Evolutionary conservation across 2,113 vertebrate genomes (phyloP).

Genomic region (Condylura cristata): DNA sequence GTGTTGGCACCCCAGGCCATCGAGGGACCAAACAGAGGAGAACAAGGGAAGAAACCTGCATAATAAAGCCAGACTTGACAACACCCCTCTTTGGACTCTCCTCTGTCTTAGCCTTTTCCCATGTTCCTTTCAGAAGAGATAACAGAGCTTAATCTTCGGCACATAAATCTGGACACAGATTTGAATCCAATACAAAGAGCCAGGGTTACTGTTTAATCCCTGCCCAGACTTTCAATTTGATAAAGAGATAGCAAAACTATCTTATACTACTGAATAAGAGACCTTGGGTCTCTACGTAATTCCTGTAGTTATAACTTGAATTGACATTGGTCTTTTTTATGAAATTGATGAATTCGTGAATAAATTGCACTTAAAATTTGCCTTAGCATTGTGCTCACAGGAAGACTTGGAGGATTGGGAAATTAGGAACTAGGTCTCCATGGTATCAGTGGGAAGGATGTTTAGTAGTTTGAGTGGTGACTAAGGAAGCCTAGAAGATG

Average conservation of each 20-base stretch:
- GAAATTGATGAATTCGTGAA: not conserved
- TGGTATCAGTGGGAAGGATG: not conserved
- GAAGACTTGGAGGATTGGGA: not conserved
- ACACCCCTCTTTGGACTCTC: not conserved
- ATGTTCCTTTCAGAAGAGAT: conserved; percentile 19
- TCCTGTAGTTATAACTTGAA: not conserved
- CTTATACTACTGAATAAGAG: not conserved
- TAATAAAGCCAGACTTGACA: not conserved
- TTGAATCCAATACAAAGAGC: conserved; percentile 6
- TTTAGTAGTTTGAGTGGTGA: not conserved
- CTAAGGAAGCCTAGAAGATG: not conserved
- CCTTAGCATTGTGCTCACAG: not conserved
- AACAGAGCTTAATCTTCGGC: conserved; percentile 41
- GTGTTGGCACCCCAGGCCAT: conserved; percentile 22
- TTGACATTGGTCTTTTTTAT: not conserved
- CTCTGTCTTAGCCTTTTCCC: not conserved
- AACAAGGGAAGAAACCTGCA: not conserved
- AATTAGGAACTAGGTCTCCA: not conserved
- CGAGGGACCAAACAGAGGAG: not conserved
- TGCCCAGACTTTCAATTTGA: not conserved
- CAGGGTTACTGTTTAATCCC: not conserved
- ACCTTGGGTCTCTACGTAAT: not conserved
- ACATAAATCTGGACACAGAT: conserved; percentile 11
- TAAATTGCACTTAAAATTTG: not conserved
- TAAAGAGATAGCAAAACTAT: not conserved